Percentiles rank a stretch among this genome's conserved stretches.
Evolutionary conservation across 2,797 vertebrate species (phyloP).

Genomic region (Melanogrammus aeglefinus): DNA sequence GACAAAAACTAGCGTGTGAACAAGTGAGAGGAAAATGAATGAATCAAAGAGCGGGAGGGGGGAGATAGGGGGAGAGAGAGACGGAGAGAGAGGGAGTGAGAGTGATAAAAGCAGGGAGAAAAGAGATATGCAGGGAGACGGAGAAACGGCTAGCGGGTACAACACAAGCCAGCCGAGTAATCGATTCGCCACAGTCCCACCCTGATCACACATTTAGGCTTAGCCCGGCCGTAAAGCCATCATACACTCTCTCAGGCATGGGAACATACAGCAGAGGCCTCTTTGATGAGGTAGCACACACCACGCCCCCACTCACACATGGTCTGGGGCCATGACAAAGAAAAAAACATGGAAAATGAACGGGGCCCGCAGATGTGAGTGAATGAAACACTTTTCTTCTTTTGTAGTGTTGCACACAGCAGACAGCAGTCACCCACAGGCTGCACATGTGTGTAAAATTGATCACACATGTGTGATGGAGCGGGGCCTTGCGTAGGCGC

Average conservation of each 20-base stretch:
- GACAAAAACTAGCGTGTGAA: not conserved
- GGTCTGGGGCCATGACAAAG: slow-evolving; percentile 18
- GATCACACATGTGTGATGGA: slow-evolving; percentile 28
- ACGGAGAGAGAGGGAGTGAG: not conserved
- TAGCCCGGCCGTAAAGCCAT: slow-evolving; percentile 22
- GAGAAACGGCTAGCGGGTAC: slow-evolving; percentile 7
- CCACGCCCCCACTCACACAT: not conserved
- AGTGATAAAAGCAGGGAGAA: slow-evolving; percentile 10
- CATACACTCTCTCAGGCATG: slow-evolving; percentile 5
- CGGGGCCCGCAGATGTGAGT: slow-evolving; percentile 29
- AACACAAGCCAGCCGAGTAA: slow-evolving; percentile 36
- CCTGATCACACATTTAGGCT: slow-evolving; percentile 38
- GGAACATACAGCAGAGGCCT: slow-evolving; percentile 30
- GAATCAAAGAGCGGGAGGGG: not conserved
- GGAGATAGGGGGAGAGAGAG: slow-evolving; percentile 11
- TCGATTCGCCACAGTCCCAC: slow-evolving; percentile 50
- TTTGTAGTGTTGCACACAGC: not conserved
- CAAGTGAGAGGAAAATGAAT: not conserved
- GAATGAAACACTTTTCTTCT: slow-evolving; percentile 30
- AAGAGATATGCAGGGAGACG: slow-evolving; percentile 11
- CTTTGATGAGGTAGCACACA: not conserved
- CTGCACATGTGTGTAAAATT: slow-evolving; percentile 34
- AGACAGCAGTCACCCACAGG: slow-evolving; percentile 7
- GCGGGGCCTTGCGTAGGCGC: slow-evolving; percentile 30
- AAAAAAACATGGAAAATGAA: slow-evolving; percentile 27